These are phyloP conservation scores for Stomatorhinus walkeri DNA, from an alignment of 2,797 vertebrate species.

Conservation along the genomic window DNA sequence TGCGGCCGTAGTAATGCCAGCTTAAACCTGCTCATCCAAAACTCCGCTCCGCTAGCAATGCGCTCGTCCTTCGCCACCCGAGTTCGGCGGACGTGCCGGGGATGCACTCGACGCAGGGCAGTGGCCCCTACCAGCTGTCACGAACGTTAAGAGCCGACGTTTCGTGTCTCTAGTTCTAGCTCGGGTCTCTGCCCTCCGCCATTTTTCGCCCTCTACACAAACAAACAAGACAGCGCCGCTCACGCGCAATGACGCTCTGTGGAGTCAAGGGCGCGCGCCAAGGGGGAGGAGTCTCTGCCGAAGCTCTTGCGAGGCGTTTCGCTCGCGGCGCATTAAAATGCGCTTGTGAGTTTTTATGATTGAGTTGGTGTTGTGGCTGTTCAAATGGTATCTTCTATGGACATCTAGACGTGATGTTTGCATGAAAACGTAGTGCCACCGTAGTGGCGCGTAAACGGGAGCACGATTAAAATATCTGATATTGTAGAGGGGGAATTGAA, in stretches of 20 bases:
- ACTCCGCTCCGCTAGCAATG: conserved; percentile 25
- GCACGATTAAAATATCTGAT: not conserved
- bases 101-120: conserved; percentile 12
- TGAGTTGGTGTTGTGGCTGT: not conserved
- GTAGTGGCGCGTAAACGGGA: not conserved
- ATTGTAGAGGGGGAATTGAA: not conserved
- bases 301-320: not conserved
- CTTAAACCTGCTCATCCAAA: conserved; percentile 37
- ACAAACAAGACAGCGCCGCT: conserved; percentile 57
- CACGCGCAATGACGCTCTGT: conserved; percentile 27
- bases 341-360: not conserved
- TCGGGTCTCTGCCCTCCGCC: conserved; percentile 58
- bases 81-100: conserved; percentile 15
- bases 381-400: not conserved
- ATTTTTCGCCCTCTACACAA: conserved; percentile 63
- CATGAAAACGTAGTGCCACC: not conserved
- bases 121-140: not conserved
- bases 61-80: conserved; percentile 32
- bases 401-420: not conserved
- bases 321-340: not conserved
- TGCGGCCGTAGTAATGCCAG: conserved; percentile 45
- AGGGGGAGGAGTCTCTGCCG: not conserved
- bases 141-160: conserved; percentile 27
- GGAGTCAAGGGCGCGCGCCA: conserved; percentile 23
- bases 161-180: conserved; percentile 41